A percentile compares a stretch with the other conserved stretches of the same genome.
Evolutionary conservation across 2,113 vertebrate species (phyloP).

Genomic region (Bos javanicus): DNA sequence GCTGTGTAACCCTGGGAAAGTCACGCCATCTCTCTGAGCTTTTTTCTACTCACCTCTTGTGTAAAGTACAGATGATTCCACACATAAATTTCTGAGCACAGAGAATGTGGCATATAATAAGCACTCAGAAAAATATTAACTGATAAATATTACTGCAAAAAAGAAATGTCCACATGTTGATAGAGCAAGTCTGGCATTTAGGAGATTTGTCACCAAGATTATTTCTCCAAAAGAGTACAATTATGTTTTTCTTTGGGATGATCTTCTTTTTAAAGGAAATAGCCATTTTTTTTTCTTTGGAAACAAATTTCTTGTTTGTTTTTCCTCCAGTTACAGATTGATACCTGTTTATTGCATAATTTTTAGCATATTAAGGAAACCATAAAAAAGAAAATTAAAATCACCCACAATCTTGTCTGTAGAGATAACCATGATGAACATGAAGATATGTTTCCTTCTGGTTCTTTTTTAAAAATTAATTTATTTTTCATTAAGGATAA

Average conservation of each 20-base stretch:
- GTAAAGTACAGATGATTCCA: background rate
- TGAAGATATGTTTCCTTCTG: background rate
- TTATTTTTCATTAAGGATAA: background rate
- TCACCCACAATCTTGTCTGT: background rate
- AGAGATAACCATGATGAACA: background rate
- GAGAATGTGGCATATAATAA: background rate
- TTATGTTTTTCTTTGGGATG: background rate
- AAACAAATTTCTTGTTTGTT: background rate
- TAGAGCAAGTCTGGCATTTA: background rate
- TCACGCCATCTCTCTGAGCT: background rate
- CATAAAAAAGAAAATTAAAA: background rate
- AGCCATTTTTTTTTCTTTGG: accelerated
- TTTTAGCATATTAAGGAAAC: background rate
- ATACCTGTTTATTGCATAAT: background rate
- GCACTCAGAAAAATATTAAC: background rate
- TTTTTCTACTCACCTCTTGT: background rate
- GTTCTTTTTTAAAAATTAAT: background rate
- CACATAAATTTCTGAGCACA: background rate
- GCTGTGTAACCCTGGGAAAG: background rate
- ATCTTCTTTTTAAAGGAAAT: background rate
- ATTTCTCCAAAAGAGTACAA: background rate
- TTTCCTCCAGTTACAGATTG: background rate
- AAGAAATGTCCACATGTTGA: background rate
- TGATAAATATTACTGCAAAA: background rate
- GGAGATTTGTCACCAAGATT: background rate